Percentiles rank a stretch among this genome's conserved stretches.
phyloP scores from a whole-genome alignment of 2,113 vertebrate species.

The Gallinago jamesoni region DNA sequence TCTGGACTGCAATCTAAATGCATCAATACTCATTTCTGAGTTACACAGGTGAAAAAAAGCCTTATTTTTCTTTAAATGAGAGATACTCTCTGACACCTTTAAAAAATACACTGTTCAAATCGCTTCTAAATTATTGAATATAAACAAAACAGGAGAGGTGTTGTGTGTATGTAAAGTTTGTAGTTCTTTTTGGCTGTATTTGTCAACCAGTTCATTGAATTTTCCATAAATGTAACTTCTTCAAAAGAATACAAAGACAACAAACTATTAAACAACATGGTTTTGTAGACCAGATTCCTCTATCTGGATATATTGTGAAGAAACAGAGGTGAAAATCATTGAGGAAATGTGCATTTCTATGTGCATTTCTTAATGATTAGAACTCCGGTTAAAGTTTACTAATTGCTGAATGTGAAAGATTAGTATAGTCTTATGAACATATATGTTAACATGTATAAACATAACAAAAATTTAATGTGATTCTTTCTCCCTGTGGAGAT shows the following conservation, averaged over 20 bases:
- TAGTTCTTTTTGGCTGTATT: neutral
- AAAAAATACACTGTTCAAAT: neutral
- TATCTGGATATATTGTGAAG: neutral
- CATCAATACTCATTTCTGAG: neutral
- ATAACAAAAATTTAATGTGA: rapidly evolving
- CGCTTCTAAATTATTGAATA: neutral
- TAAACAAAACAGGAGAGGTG: neutral
- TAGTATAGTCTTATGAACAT: neutral
- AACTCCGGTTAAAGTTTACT: neutral
- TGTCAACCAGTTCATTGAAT: neutral
- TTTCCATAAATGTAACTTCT: neutral
- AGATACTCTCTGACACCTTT: neutral
- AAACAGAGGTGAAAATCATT: neutral
- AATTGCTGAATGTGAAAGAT: neutral
- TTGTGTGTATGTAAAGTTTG: neutral
- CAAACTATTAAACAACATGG: neutral
- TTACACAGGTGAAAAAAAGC: neutral
- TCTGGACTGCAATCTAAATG: neutral
- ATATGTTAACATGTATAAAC: neutral
- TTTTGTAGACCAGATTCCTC: neutral
- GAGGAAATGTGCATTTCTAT: neutral
- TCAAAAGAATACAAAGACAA: neutral
- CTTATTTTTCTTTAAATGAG: neutral
- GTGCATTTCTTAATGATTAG: neutral
- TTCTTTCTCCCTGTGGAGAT: neutral